Conservation (phyloP, 2,113 vertebrate species). For the Patagioenas fasciata region DNA sequence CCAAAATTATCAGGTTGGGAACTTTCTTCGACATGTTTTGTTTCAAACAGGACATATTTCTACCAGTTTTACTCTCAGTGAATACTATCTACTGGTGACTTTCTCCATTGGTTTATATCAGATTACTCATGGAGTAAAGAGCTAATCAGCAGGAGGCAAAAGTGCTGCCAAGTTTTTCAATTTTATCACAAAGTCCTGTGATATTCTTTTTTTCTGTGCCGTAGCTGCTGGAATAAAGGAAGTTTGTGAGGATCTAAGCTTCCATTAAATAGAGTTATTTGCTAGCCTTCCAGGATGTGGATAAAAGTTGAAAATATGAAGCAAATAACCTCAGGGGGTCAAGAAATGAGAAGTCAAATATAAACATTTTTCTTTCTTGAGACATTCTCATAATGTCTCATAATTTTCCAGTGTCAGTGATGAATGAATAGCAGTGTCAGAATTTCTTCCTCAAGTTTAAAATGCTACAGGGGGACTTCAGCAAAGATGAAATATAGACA, state of each 20-base stretch:
- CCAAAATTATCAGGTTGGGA: neutral
- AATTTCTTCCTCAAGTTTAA: neutral
- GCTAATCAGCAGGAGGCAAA: neutral
- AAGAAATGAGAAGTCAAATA: neutral
- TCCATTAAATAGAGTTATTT: neutral
- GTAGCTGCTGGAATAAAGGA: neutral
- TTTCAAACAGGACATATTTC: neutral
- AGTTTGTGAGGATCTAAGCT: neutral
- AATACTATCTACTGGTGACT: neutral
- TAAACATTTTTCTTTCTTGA: constrained; percentile 55
- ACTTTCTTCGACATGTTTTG: neutral
- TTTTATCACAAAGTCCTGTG: neutral
- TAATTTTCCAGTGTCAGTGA: constrained; percentile 8
- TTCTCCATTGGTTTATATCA: neutral
- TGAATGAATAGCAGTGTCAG: neutral
- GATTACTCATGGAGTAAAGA: neutral
- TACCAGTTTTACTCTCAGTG: neutral
- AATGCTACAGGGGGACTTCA: neutral
- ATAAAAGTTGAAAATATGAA: constrained; percentile 30
- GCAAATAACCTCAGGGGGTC: constrained; percentile 33
- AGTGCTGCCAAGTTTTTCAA: neutral
- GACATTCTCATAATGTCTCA: neutral
- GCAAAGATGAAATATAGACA: neutral
- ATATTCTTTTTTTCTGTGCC: neutral
- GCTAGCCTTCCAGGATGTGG: neutral